These are phyloP conservation scores for Drosophila niveifrons DNA, from an alignment of 2,888 invertebrate genomes.

Conservation along the genomic window DNA sequence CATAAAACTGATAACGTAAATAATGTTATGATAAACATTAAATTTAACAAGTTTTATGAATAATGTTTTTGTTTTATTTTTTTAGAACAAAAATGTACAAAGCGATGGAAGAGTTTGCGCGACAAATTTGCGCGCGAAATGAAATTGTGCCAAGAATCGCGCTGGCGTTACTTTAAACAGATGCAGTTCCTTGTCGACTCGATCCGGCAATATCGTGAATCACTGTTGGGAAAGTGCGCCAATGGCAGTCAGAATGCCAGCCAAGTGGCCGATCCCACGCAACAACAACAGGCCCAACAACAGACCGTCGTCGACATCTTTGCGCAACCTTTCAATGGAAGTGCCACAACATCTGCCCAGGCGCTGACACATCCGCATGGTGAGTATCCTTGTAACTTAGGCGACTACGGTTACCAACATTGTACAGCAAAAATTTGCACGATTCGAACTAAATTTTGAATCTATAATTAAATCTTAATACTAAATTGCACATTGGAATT, in stretches of 20 bases:
- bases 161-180: constrained; percentile 84
- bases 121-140: constrained; percentile 84
- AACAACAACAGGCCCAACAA: constrained; percentile 82
- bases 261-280: constrained; percentile 81
- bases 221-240: constrained; percentile 81
- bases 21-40: background rate
- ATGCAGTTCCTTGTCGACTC: constrained; percentile 84
- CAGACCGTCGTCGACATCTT: constrained; percentile 82
- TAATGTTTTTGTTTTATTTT: background rate
- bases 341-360: constrained; percentile 80
- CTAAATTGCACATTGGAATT: no score
- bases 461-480: no score
- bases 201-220: constrained; percentile 82
- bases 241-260: constrained; percentile 72
- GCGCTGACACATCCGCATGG: constrained; percentile 83
- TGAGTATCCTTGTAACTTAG: constrained; percentile 43
- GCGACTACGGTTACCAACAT: no score
- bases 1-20: constrained; percentile 11
- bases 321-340: constrained; percentile 82
- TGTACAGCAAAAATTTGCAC: no score
- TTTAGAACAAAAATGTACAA: constrained; percentile 83
- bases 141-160: constrained; percentile 83
- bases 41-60: background rate
- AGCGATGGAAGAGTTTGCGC: constrained; percentile 83
- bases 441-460: no score